Conservation (phyloP, 2,797 vertebrate genomes). For the Acropternis orthonyx region DNA sequence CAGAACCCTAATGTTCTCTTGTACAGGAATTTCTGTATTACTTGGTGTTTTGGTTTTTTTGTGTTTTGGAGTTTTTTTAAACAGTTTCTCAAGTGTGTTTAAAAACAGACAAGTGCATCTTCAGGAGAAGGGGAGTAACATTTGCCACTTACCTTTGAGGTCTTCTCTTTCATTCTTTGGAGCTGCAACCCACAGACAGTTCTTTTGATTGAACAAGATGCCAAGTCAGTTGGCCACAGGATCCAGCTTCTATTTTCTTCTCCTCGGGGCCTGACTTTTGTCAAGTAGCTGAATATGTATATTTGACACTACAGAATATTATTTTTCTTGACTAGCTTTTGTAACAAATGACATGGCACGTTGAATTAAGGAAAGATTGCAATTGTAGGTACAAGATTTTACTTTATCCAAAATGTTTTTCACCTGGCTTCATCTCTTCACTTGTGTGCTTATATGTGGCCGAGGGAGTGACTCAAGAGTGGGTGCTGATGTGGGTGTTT, state of each 20-base stretch:
- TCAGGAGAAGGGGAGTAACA: conserved; percentile 18
- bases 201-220: not conserved
- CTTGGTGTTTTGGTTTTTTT: not conserved
- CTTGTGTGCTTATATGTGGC: not conserved
- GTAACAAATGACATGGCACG: not conserved
- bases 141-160: conserved; percentile 16
- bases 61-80: not conserved
- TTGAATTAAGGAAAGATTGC: not conserved
- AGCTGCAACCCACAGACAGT: conserved; percentile 39
- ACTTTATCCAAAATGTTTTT: not conserved
- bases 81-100: conserved; percentile 25
- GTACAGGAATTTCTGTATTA: conserved; percentile 45
- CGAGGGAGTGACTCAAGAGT: not conserved
- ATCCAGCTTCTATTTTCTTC: not conserved
- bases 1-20: conserved; percentile 31
- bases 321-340: conserved; percentile 6
- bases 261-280: not conserved
- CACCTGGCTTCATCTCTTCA: not conserved
- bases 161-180: conserved; percentile 45
- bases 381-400: conserved; percentile 41
- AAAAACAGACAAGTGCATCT: not conserved
- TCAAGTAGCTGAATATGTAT: not conserved
- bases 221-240: not conserved
- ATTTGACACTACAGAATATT: conserved; percentile 20
- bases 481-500: conserved; percentile 10